Conservation (phyloP, 2,113 vertebrate species). For the Pelvicachromis taeniatus region DNA sequence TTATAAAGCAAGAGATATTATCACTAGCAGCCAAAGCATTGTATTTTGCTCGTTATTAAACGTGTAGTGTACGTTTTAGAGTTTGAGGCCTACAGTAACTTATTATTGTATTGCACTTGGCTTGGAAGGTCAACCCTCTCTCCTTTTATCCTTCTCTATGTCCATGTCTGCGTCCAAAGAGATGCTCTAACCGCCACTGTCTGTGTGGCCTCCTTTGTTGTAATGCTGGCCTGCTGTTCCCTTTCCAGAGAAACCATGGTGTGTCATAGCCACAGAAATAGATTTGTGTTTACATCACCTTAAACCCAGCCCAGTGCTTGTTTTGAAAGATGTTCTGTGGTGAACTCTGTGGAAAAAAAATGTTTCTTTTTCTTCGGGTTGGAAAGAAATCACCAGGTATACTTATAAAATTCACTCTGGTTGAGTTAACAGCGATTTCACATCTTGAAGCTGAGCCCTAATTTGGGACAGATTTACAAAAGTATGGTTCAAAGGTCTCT, state of each 20-base stretch:
- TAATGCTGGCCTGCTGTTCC: slow-evolving; percentile 62
- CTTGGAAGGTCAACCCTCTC: neutral
- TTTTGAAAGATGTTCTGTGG: slow-evolving; percentile 74
- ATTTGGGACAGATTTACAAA: slow-evolving; percentile 7
- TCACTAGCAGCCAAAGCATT: neutral
- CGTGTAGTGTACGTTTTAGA: neutral
- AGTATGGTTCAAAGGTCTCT: neutral
- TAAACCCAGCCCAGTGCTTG: slow-evolving; percentile 60
- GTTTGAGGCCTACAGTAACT: slow-evolving; percentile 1
- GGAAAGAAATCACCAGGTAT: slow-evolving; percentile 61
- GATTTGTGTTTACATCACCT: slow-evolving; percentile 72
- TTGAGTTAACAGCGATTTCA: slow-evolving; percentile 11
- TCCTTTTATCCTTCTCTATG: slow-evolving; percentile 9
- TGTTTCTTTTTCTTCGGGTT: slow-evolving; percentile 56
- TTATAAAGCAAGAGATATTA: neutral
- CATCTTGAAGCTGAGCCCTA: neutral
- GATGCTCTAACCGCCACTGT: slow-evolving; percentile 57
- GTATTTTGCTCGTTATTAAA: neutral
- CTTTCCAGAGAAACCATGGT: slow-evolving; percentile 70
- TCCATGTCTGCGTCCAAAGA: slow-evolving; percentile 46
- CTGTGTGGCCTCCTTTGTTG: slow-evolving; percentile 76
- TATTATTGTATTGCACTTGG: slow-evolving; percentile 7
- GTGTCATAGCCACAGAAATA: slow-evolving; percentile 74
- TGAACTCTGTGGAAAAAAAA: slow-evolving; percentile 55
- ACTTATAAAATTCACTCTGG: slow-evolving; percentile 33